phyloP scores from a whole-genome alignment of 1,140 invertebrate genomes.

The Drosophila oshimai region DNA sequence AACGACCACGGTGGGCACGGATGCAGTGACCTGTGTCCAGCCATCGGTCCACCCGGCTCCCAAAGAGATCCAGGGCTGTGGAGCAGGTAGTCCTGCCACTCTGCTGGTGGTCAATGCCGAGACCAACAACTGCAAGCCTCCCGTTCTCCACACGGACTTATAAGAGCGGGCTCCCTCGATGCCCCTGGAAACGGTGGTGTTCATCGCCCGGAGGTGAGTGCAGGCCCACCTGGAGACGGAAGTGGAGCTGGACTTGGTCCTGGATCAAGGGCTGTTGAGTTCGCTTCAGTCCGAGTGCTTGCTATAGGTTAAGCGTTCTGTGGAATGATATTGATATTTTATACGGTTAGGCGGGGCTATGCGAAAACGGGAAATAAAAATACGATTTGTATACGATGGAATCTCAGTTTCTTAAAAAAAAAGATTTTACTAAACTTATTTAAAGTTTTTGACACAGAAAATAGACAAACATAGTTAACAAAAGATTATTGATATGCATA shows the following conservation, averaged over 20 bases:
- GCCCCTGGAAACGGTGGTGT: slow-evolving; percentile 71
- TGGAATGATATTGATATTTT: slow-evolving; percentile 56
- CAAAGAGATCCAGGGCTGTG: not conserved
- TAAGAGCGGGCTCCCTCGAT: slow-evolving; percentile 60
- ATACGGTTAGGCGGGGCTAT: not conserved
- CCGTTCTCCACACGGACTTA: slow-evolving; percentile 79
- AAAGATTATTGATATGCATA: too few species aligned
- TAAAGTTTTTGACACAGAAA: not conserved
- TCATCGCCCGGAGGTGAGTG: slow-evolving; percentile 67
- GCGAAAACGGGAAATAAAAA: not conserved
- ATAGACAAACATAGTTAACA: too few species aligned
- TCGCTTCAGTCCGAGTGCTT: slow-evolving; percentile 51
- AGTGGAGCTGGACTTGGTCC: slow-evolving; percentile 12
- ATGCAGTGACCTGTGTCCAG: slow-evolving; percentile 55
- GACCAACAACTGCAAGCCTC: slow-evolving; percentile 63
- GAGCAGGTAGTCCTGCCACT: slow-evolving; percentile 17
- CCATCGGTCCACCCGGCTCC: slow-evolving; percentile 12
- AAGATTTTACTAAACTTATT: too few species aligned
- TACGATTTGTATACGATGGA: not conserved
- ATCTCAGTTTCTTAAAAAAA: not conserved
- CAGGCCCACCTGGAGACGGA: slow-evolving; percentile 6
- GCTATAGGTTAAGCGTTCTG: slow-evolving; percentile 22
- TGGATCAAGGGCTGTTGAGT: slow-evolving; percentile 24
- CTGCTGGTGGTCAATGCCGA: slow-evolving; percentile 58
- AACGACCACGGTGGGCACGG: slow-evolving; percentile 54